phyloP scores from a whole-genome alignment of 2,113 vertebrate species.

The Callionymus lyra region DNA sequence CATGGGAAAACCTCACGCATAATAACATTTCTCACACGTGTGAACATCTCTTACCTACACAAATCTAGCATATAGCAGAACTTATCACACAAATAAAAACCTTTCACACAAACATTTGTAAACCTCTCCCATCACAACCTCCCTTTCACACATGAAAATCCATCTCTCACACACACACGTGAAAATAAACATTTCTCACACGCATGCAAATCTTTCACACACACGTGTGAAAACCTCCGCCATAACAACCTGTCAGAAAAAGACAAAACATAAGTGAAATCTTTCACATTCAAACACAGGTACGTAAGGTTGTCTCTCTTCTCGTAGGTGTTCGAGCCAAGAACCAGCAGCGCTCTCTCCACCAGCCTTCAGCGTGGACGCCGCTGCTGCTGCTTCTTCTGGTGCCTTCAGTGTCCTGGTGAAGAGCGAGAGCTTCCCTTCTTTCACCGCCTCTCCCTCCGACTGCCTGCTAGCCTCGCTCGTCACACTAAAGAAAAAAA shows the following conservation, averaged over 20 bases:
- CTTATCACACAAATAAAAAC: too few species aligned
- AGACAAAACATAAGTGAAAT: background rate
- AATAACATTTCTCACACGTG: too few species aligned
- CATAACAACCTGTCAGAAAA: background rate
- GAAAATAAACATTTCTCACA: background rate
- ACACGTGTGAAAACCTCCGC: too few species aligned
- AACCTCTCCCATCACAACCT: too few species aligned
- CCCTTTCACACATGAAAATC: too few species aligned
- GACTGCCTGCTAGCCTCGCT: slow-evolving; percentile 45
- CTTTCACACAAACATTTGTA: too few species aligned
- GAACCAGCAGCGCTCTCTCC: slow-evolving; percentile 74
- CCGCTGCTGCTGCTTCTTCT: slow-evolving; percentile 75
- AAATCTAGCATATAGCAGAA: too few species aligned
- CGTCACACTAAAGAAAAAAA: slow-evolving; percentile 30
- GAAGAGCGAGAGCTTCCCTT: too few species aligned
- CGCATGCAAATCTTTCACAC: too few species aligned
- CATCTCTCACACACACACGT: too few species aligned
- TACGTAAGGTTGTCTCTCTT: background rate
- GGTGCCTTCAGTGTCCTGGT: slow-evolving; percentile 80
- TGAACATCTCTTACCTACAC: too few species aligned
- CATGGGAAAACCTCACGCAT: too few species aligned
- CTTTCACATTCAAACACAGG: background rate
- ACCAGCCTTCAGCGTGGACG: slow-evolving; percentile 66
- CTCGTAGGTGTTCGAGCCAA: slow-evolving; percentile 83
- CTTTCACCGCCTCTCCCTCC: slow-evolving; percentile 22